Conservation (phyloP, 1,140 invertebrate species). For the Temnothorax nylanderi region DNA sequence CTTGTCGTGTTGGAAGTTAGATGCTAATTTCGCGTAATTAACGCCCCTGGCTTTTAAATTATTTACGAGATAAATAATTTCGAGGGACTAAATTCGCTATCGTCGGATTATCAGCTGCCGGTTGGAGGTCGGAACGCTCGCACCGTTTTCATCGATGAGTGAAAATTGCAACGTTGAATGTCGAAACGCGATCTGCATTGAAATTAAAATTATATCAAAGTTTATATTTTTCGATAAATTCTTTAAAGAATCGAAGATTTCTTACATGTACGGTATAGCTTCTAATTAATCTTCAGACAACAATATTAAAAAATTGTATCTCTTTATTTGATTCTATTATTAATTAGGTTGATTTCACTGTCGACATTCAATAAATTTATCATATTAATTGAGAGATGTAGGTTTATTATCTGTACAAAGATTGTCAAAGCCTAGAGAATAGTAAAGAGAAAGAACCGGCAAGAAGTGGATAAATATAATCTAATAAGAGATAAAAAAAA, state of each 20-base stretch:
- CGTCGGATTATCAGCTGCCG: not conserved
- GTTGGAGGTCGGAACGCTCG: not conserved
- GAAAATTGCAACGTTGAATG: not conserved
- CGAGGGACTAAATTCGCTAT: slow-evolving; percentile 32
- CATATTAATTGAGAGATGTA: not conserved
- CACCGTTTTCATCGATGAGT: not conserved
- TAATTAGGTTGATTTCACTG: not conserved
- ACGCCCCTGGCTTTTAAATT: slow-evolving; percentile 50
- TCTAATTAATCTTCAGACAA: not conserved
- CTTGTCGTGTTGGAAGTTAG: slow-evolving; percentile 25
- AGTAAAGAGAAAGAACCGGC: not conserved
- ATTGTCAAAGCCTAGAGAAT: not conserved
- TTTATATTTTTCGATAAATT: not conserved
- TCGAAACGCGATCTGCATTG: not conserved
- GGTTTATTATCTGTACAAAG: not conserved
- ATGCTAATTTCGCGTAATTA: slow-evolving; percentile 59
- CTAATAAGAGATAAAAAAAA: not conserved
- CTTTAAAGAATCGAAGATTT: not conserved
- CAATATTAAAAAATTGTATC: not conserved
- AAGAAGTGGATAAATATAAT: not conserved
- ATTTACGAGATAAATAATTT: slow-evolving; percentile 56
- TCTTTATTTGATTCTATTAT: not conserved
- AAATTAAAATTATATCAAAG: not conserved
- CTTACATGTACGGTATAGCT: not conserved
- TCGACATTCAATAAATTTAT: not conserved